A percentile compares a stretch with the other conserved stretches of the same genome.
Evolutionary conservation across 64 coral and sea anemone species (phyloP).

Genomic region (Orbicella faveolata): DNA sequence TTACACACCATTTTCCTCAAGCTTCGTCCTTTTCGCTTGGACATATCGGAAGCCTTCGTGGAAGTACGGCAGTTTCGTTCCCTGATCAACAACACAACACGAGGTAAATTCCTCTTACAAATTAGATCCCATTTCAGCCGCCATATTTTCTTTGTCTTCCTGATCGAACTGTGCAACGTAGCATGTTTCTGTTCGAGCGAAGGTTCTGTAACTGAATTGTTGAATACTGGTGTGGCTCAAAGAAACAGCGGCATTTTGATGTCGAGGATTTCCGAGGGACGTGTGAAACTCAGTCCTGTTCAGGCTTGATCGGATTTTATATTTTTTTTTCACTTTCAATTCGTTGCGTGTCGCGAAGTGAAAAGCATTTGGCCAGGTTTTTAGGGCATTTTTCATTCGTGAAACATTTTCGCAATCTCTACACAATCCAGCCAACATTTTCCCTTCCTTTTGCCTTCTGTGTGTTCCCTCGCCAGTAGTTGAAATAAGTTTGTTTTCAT

Average conservation of each 20-base stretch:
- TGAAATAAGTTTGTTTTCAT: neutral
- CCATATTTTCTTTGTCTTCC: conserved; percentile 44
- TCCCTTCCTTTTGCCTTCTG: neutral
- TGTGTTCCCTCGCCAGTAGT: neutral
- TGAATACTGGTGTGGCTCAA: neutral
- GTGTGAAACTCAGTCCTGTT: neutral
- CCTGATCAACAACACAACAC: conserved; percentile 16
- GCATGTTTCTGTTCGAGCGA: neutral
- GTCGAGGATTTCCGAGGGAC: neutral
- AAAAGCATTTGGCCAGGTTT: neutral
- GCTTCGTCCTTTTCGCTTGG: conserved; percentile 24
- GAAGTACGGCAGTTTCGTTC: conserved; percentile 32
- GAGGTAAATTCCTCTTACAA: conserved; percentile 24
- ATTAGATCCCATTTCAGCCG: neutral
- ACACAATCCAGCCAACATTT: neutral
- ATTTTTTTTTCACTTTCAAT: neutral
- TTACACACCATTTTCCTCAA: neutral
- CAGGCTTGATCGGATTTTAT: neutral
- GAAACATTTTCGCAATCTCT: neutral
- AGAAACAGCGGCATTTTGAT: neutral
- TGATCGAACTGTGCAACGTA: conserved; percentile 24
- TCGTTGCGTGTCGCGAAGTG: conserved; percentile 4
- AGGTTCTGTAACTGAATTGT: conserved; percentile 34
- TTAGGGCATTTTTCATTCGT: neutral
- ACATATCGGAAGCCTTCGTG: conserved; percentile 44